Percentiles rank a stretch among this genome's conserved stretches.
phyloP scores from a whole-genome alignment of 2,888 invertebrate species.

The Laspeyria flexula region DNA sequence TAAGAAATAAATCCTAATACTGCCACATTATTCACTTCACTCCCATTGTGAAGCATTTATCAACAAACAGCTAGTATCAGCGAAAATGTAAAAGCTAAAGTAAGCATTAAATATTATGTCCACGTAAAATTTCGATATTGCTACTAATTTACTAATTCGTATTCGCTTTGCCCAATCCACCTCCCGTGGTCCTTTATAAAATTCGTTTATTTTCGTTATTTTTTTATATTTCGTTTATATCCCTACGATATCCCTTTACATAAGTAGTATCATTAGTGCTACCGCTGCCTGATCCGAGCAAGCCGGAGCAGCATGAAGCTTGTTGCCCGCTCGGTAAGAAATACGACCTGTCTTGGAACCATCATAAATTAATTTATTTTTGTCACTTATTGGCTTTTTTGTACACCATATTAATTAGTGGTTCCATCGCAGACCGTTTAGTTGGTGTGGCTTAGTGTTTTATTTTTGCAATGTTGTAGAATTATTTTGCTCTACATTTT shows the following conservation, averaged over 20 bases:
- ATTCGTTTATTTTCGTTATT: conserved; percentile 58
- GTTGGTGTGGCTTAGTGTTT: conserved; percentile 75
- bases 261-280: conserved; percentile 90
- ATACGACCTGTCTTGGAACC: conserved; percentile 61
- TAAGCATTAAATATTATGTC: conserved; percentile 65
- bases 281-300: conserved; percentile 94
- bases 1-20: conserved; percentile 28
- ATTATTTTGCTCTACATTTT: conserved; percentile 55
- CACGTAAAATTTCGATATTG: conserved; percentile 70
- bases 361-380: conserved; percentile 29
- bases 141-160: conserved; percentile 86
- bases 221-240: conserved; percentile 75
- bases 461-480: conserved; percentile 57
- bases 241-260: conserved; percentile 71
- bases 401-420: conserved; percentile 36
- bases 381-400: conserved; percentile 30
- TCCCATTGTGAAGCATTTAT: conserved; percentile 49
- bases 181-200: conserved; percentile 64
- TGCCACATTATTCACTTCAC: conserved; percentile 44
- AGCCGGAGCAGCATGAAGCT: conserved; percentile 96
- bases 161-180: conserved; percentile 81
- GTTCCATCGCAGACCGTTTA: conserved; percentile 66
- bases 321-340: conserved; percentile 95
- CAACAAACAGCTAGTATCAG: conserved; percentile 49
- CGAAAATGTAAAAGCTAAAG: conserved; percentile 55